These are phyloP conservation scores for Clivina fossor DNA, from an alignment of 2,888 invertebrate genomes.

Conservation along the genomic window DNA sequence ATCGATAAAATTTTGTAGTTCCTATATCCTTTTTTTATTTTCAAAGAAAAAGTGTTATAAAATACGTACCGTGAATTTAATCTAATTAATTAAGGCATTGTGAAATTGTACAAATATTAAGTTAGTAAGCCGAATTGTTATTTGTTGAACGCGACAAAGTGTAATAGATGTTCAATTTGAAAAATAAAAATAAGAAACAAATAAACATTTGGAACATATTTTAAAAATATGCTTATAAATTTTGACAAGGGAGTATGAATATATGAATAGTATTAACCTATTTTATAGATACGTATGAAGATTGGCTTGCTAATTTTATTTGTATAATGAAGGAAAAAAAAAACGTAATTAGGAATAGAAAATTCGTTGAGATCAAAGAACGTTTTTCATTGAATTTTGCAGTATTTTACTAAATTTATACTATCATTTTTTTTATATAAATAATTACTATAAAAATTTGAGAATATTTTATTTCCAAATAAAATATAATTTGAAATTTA, in stretches of 20 bases:
- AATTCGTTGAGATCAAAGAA: too few species aligned
- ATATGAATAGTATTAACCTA: slow-evolving; percentile 18
- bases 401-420: too few species aligned
- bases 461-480: too few species aligned
- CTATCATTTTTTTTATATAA: too few species aligned
- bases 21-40: slow-evolving; percentile 20
- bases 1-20: slow-evolving; percentile 27
- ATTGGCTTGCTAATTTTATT: slow-evolving; percentile 27
- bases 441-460: too few species aligned
- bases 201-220: slow-evolving; percentile 18
- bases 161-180: slow-evolving; percentile 23
- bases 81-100: slow-evolving; percentile 25
- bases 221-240: slow-evolving; percentile 18
- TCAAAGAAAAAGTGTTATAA: too few species aligned
- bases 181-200: not conserved
- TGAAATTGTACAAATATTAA: slow-evolving; percentile 27
- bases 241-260: slow-evolving; percentile 29
- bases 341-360: too few species aligned
- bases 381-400: too few species aligned
- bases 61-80: slow-evolving; percentile 27
- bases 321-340: slow-evolving; percentile 22
- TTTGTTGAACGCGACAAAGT: slow-evolving; percentile 13
- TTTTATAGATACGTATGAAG: slow-evolving; percentile 20
- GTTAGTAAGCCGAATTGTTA: slow-evolving; percentile 27
- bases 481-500: too few species aligned